Evolutionary conservation across 92 coral and sea anemone genomes (phyloP), one percentile per base, ranked within the genome.

Genomic region (Montipora capitata): DNA sequence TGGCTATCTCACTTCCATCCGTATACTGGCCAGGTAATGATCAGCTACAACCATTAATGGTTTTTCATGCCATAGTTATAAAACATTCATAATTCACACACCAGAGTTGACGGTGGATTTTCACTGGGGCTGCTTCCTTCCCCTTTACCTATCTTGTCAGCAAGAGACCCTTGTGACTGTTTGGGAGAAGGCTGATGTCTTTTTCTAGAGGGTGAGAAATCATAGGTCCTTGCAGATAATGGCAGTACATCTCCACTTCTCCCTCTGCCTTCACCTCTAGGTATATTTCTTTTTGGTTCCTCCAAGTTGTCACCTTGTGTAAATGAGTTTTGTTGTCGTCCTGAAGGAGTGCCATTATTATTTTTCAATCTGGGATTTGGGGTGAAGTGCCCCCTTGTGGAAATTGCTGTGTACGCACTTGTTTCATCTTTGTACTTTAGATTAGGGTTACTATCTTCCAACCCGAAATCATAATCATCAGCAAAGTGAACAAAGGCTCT

Each of bases 401-500:
- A 90, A 65, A 57, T 57, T 68, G 91, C 85, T 40, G 96, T 86
- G 39, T 93, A 93, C 4, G 96, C 98, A 71, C 71, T 78, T 40
- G 93, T 72, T 69, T 95, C 98, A 62, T 95, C 98, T 11, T 90
- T 86, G 69, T 95, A 95, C 63, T 91, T 95, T 63, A 95, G 85
- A 67, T 88, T 83, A 20, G 96, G 93, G 49, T 95, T 93, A 42
- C 78, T 84, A 48, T 48, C 10, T 57, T 86, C 18, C 11, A 74
- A 63, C 67, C 66, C 72, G 17, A 80, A 27, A 68, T 92, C 78
- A 48, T 27, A 27, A 27, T 95, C 94, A 68, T 88, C 76, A 6
- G 92, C 87, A 81, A 95, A 95, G 64, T 93, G 96, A 7, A 95
- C 98, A 86, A 93, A 95, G 2, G 87, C 94, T 81, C 98, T 87